Percentiles rank a stretch among this genome's conserved stretches.
These are phyloP conservation scores for Antheraea assamensis DNA, from an alignment of 2,888 invertebrate species.

Conservation along the genomic window DNA sequence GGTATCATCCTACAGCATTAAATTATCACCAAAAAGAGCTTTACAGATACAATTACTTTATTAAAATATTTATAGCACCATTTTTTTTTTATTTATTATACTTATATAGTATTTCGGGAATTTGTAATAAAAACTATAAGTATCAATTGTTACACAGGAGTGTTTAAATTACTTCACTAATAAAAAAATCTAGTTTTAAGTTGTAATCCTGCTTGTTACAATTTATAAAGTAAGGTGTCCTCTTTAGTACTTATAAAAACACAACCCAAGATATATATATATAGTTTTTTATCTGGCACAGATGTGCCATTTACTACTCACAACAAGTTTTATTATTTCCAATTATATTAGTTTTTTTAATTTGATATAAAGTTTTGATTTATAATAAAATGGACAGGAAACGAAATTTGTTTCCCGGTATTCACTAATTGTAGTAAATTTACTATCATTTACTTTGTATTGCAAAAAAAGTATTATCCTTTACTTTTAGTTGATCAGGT, in stretches of 20 bases:
- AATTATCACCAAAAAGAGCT: too few species aligned
- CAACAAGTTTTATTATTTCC: neutral
- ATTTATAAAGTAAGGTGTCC: too few species aligned
- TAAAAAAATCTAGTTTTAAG: too few species aligned
- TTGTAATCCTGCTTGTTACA: too few species aligned
- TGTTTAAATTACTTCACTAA: too few species aligned
- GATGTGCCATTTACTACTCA: neutral
- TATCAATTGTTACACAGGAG: too few species aligned
- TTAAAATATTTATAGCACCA: too few species aligned
- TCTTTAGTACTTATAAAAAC: neutral
- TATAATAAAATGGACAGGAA: neutral
- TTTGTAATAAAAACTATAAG: too few species aligned
- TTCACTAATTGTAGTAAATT: neutral
- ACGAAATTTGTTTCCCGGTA: neutral
- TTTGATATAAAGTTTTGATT: neutral
- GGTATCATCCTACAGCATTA: too few species aligned
- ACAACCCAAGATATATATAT: neutral
- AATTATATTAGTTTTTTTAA: neutral
- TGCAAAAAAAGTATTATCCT: constrained; percentile 79
- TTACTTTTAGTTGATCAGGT: constrained; percentile 73
- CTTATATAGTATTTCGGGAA: too few species aligned
- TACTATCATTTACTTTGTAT: constrained; percentile 18
- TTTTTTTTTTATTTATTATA: too few species aligned
- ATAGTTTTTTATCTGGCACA: neutral
- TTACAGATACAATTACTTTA: too few species aligned